Percentiles rank a stretch among this genome's conserved stretches.
Evolutionary conservation across 2,797 vertebrate species (phyloP).

Genomic region (Buceros bicornis): DNA sequence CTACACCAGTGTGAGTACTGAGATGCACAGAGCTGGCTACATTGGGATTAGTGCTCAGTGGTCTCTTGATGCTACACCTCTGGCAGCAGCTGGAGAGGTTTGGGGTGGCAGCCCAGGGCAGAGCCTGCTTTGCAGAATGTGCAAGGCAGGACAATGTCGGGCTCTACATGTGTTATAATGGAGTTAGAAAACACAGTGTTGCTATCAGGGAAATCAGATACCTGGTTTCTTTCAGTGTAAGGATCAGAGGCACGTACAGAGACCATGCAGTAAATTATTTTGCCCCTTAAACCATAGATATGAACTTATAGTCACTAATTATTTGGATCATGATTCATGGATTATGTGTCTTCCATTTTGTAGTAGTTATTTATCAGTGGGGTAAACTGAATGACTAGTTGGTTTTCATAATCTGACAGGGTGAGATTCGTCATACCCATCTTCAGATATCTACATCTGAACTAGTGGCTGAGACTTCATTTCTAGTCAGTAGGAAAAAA

Average conservation of each 20-base stretch:
- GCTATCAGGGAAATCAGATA: background rate
- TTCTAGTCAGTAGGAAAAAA: background rate
- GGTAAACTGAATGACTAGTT: background rate
- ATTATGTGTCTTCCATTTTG: background rate
- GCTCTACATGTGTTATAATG: background rate
- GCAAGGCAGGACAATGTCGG: background rate
- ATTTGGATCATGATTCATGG: background rate
- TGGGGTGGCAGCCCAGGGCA: background rate
- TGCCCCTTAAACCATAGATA: background rate
- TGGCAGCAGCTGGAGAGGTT: background rate
- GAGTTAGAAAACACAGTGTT: background rate
- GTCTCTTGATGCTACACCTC: background rate
- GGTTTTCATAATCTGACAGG: background rate
- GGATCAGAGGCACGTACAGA: background rate
- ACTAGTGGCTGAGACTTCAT: background rate
- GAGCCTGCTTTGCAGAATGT: too few relatives aligned
- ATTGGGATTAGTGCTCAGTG: background rate
- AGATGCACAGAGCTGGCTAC: background rate
- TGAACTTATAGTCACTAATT: background rate
- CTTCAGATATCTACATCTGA: background rate
- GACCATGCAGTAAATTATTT: background rate
- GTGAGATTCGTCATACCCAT: background rate
- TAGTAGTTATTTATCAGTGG: background rate
- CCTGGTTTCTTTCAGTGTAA: rapidly evolving
- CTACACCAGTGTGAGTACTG: background rate